Percentiles rank a stretch among this genome's conserved stretches.
Evolutionary conservation across 2,797 vertebrate genomes (phyloP).

Genomic region (Manis crassicaudata): DNA sequence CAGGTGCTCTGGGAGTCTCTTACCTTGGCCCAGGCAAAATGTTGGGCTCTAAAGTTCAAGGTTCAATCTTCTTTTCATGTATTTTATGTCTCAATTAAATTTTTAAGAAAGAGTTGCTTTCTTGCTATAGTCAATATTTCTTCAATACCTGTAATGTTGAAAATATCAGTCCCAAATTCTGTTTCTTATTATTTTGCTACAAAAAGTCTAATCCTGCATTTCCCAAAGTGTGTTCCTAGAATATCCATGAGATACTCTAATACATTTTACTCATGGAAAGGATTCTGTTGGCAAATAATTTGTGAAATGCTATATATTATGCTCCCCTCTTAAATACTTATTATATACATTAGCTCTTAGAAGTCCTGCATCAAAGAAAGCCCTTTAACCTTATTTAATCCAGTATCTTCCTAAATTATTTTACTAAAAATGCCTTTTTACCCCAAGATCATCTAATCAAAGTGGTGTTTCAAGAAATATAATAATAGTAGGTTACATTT

Average conservation of each 20-base stretch:
- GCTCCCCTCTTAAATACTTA: background rate
- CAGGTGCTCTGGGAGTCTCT: background rate
- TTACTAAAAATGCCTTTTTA: slow-evolving; percentile 12
- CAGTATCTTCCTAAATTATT: background rate
- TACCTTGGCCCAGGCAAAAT: background rate
- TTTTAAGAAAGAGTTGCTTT: background rate
- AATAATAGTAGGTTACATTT: background rate
- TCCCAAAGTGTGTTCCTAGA: background rate
- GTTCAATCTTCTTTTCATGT: background rate
- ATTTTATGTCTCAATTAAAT: background rate
- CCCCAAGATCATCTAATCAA: background rate
- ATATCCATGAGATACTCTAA: background rate
- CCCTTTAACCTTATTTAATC: slow-evolving; percentile 18
- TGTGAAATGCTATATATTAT: background rate
- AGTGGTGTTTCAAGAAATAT: background rate
- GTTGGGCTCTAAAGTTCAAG: background rate
- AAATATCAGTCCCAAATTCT: background rate
- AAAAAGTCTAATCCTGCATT: background rate
- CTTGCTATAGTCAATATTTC: background rate
- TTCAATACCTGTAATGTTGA: background rate
- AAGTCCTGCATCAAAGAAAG: background rate
- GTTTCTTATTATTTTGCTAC: slow-evolving; percentile 3
- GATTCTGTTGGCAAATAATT: background rate
- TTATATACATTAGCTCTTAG: background rate
- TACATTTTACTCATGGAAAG: background rate